Percentiles rank a stretch among this genome's conserved stretches.
These are phyloP conservation scores for Colletes gigas DNA, from an alignment of 1,140 invertebrate species.

Conservation along the genomic window DNA sequence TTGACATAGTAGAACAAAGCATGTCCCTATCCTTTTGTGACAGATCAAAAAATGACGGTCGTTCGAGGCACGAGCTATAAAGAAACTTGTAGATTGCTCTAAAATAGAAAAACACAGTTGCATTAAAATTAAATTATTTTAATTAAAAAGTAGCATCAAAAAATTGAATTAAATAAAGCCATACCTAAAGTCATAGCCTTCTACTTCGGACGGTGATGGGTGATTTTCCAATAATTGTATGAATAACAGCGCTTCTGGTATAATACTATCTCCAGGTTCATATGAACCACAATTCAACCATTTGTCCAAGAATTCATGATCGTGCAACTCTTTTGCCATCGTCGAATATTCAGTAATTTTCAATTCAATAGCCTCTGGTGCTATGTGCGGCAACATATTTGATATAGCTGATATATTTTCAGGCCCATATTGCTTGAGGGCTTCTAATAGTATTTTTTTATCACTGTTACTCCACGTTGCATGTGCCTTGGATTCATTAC, in stretches of 20 bases:
- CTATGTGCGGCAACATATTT: constrained; percentile 39
- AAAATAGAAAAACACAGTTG: constrained; percentile 25
- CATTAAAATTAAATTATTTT: neutral
- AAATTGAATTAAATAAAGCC: neutral
- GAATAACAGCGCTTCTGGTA: constrained; percentile 62
- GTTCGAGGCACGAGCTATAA: constrained; percentile 45
- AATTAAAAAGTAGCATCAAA: neutral
- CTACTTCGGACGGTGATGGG: constrained; percentile 45
- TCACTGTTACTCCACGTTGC: constrained; percentile 48
- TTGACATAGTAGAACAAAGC: constrained; percentile 29
- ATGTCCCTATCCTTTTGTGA: constrained; percentile 43
- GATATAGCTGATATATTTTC: constrained; percentile 47
- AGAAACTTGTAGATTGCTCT: constrained; percentile 65
- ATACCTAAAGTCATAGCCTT: constrained; percentile 62
- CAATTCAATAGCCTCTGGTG: constrained; percentile 22
- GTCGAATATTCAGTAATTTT: constrained; percentile 46
- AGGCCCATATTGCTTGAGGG: constrained; percentile 54
- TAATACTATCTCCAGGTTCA: constrained; percentile 25
- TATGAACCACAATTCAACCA: constrained; percentile 63
- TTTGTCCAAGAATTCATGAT: constrained; percentile 48
- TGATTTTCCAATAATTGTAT: constrained; percentile 63
- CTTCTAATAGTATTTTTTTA: constrained; percentile 55
- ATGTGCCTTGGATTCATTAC: neutral
- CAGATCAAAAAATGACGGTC: constrained; percentile 36
- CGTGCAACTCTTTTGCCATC: constrained; percentile 1